Base-by-base conservation (phyloP, 2,797 vertebrate genomes). In the Leptatherina wallacei region DNA sequence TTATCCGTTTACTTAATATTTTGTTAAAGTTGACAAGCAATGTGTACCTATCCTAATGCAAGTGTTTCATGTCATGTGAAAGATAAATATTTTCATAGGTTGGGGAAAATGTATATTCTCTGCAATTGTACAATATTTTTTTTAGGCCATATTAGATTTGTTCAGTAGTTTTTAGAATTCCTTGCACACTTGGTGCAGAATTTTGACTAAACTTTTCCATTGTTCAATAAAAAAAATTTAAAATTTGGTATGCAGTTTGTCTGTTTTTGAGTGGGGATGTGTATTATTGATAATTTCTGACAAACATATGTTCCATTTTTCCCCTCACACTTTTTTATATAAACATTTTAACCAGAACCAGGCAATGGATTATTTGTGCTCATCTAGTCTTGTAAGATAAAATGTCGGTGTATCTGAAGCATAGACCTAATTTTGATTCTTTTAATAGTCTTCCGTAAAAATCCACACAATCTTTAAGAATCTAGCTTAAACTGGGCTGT, bases 91-190 rank as follows among this genome's bases (percentile, higher is more conserved):
- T 90, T 90, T 71, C 87, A 79, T 90, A 83, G 81, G 91, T 86
- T 89, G 88, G 52, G 4, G 86, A 87, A 90, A 89, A 88, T 95
- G 92, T 95, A 94, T 93, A 94, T 94, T 94, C 94, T 94, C 86
- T 84, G 42, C 89, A 94, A 93, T 94, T 95, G 93, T 94, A 93
- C 87, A 93, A 83, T 88, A 49, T 24, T 64, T 65, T 47, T 93
- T 6, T 6, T 3, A 91, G 91, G 87, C 72, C 40, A 67, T 83
- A 86, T 80, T 90, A 89, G 86, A 87, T 88, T 93, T 88, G 65
- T 85, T 92, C 80, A 81, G 83, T 95, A 94, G 92, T 87, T 89
- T 35, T 85, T 91, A 91, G 90, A 79, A 87, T 86, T 86, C 58
- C 30, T 84, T 90, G 91, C 92, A 94, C 90, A 71, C 4, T 64